phyloP scores from a whole-genome alignment of 2,113 vertebrate genomes.

The Heterotilapia buettikoferi region DNA sequence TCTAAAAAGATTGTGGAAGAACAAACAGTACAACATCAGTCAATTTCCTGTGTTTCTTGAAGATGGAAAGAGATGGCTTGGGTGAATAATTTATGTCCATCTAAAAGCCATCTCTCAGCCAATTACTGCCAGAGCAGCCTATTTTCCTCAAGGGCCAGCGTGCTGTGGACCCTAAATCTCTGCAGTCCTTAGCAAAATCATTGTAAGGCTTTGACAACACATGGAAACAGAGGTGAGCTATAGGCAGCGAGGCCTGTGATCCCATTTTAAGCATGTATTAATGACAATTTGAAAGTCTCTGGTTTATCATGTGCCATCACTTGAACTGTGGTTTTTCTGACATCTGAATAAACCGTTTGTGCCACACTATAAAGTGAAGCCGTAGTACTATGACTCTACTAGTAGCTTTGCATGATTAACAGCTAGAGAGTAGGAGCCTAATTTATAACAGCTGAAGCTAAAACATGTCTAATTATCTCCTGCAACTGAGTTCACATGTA shows the following conservation, averaged over 20 bases:
- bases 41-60: neutral
- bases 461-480: neutral
- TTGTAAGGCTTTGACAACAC: neutral
- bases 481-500: neutral
- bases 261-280: no score
- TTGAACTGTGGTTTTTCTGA: neutral
- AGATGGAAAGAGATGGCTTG: neutral
- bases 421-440: neutral
- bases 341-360: neutral
- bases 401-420: neutral
- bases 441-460: neutral
- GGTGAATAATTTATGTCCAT: conserved; percentile 29
- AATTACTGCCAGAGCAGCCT: neutral
- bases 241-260: neutral
- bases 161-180: neutral
- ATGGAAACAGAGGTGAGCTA: neutral
- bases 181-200: neutral
- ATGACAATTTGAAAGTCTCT: neutral
- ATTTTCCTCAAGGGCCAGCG: neutral
- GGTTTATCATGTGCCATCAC: neutral
- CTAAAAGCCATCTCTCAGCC: conserved; percentile 23
- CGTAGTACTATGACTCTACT: neutral
- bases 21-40: neutral
- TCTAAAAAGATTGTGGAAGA: neutral
- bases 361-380: neutral